Base-by-base conservation (phyloP, 2,888 invertebrate species). In the Dynastes grantii region DNA sequence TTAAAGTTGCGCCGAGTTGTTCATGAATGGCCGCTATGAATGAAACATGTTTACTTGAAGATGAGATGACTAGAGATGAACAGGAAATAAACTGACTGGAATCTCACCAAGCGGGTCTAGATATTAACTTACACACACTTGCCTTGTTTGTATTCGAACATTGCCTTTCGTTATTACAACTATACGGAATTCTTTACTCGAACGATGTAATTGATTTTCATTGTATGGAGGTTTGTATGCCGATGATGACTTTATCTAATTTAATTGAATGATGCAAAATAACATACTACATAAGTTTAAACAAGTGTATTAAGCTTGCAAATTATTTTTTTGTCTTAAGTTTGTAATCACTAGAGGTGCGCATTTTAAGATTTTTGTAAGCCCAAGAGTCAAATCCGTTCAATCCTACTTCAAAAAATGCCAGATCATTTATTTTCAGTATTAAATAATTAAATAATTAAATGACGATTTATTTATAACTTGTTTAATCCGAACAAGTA, bases 11-110 rank as follows among this genome's bases (percentile, higher is more conserved):
- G 70, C 58, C 77, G 77, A 73, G 73, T 71, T 71, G 77, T 78
- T 71, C 83, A 82, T 84, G 84, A 84, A 84, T 84, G 84, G 84
- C 76, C 63, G 81, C 82, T 83, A 84, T 84, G 84, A 84, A 84
- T 84, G 84, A 84, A 84, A 82, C 81, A 81, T 80, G 82, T 83
- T 84, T 81, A 83, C 83, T 81, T 79, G 77, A 77, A 80, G 80
- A 82, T 78, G 81, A 82, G 83, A 84, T 83, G 83, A 83, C 82
- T 77, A 80, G 81, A 83, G 82, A 83, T 80, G 82, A 81, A 80
- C 83, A 83, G 84, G 84, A 84, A 84, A 84, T 82, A 84, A 82
- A 84, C 82, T 79, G 79, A 83, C 81, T 82, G 81, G 82, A 83
- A 82, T 83, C 82, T 81, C 80, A 78, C 80, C 80, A 55, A 80